These are phyloP conservation scores for Gambusia affinis DNA, from an alignment of 2,113 vertebrate species.

Conservation along the genomic window DNA sequence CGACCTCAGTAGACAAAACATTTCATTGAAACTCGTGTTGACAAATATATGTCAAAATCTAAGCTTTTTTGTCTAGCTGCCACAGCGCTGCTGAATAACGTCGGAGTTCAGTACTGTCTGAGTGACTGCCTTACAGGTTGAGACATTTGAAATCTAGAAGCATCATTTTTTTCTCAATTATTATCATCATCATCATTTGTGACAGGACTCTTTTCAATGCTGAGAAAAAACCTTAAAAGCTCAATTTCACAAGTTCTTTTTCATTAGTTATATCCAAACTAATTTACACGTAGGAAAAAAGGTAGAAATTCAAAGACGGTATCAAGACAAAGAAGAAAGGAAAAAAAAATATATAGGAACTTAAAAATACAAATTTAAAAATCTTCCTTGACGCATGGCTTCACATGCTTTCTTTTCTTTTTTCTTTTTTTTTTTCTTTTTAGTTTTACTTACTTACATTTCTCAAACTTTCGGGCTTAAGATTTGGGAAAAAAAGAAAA, in stretches of 20 bases:
- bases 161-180: constrained; percentile 22
- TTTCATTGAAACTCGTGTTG: constrained; percentile 94
- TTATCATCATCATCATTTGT: constrained; percentile 37
- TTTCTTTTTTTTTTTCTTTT: constrained; percentile 75
- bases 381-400: constrained; percentile 97
- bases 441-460: constrained; percentile 95
- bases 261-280: constrained; percentile 94
- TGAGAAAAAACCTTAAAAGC: constrained; percentile 88
- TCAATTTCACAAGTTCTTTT: constrained; percentile 91
- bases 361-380: constrained; percentile 99
- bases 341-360: constrained; percentile 82
- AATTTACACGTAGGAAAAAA: constrained; percentile 99
- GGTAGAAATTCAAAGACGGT: constrained; percentile 98
- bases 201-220: constrained; percentile 87
- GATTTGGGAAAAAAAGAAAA: constrained; percentile 93
- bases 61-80: constrained; percentile 98
- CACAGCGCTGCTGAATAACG: constrained; percentile 94
- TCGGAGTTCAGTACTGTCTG: constrained; percentile 78
- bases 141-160: constrained; percentile 82
- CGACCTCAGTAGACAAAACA: constrained; percentile 96
- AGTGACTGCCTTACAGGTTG: constrained; percentile 84
- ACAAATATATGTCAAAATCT: constrained; percentile 97
- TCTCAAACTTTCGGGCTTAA: constrained; percentile 97
- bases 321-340: constrained; percentile 95
- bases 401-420: constrained; percentile 88